Conservation (phyloP, 2,797 vertebrate species). For the Masticophis lateralis region DNA sequence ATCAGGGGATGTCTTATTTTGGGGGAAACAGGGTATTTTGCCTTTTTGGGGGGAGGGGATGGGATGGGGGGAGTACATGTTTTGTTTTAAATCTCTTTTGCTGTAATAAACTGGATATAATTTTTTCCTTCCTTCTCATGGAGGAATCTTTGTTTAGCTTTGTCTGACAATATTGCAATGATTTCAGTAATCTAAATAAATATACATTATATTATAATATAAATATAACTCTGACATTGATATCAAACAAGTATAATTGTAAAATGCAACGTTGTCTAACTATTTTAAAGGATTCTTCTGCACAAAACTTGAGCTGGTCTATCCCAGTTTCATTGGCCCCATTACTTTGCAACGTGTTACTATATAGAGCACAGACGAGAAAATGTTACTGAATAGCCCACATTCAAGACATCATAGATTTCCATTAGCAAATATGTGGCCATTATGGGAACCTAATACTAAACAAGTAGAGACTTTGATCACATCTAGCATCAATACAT, state of each 20-base stretch:
- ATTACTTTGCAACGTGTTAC: not conserved
- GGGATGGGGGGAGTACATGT: not conserved
- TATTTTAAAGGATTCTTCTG: not conserved
- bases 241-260: not conserved
- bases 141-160: not conserved
- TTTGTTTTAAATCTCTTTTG: not conserved
- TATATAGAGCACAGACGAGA: not conserved
- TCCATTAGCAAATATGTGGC: not conserved
- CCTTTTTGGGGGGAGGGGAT: not conserved
- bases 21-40: not conserved
- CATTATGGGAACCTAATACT: not conserved
- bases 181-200: not conserved
- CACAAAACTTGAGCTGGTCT: not conserved
- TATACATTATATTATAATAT: not conserved
- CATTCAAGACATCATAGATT: not conserved
- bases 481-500: not conserved
- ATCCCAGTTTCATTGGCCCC: not conserved
- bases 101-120: not conserved
- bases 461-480: not conserved
- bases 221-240: not conserved
- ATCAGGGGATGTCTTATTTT: too few species aligned
- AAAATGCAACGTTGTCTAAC: not conserved
- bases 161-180: not conserved
- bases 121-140: not conserved
- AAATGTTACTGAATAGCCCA: not conserved